Evolutionary conservation across 2,888 invertebrate genomes (phyloP).

Genomic region (Adineta ricciae): DNA sequence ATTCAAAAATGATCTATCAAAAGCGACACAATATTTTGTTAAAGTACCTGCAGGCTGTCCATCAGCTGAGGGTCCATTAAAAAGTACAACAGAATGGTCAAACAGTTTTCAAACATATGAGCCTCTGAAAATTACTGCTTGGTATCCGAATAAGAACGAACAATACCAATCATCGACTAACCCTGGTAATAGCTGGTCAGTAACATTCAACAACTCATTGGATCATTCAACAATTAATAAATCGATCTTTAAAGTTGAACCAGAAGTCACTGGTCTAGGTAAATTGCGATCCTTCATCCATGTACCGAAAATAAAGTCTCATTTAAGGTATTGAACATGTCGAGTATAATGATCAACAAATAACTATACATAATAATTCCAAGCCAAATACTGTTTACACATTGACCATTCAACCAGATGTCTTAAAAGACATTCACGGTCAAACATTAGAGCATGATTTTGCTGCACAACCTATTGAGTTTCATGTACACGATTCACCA

Average conservation of each 20-base stretch:
- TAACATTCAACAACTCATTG: conserved; percentile 18
- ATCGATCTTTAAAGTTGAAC: neutral
- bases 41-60: neutral
- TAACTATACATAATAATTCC: conserved; percentile 17
- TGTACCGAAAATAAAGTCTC: too few species aligned
- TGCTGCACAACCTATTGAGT: neutral
- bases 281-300: neutral
- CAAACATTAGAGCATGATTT: neutral
- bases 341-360: neutral
- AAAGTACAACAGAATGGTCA: neutral
- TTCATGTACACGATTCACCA: conserved; percentile 2
- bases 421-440: conserved; percentile 7
- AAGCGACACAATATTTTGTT: neutral
- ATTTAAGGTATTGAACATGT: neutral
- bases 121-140: neutral
- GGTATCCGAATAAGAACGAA: neutral
- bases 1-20: conserved; percentile 2
- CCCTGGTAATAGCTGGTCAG: neutral
- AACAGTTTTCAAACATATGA: neutral
- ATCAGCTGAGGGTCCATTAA: neutral
- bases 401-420: neutral
- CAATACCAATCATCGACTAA: neutral
- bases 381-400: neutral
- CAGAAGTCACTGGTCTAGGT: neutral
- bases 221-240: conserved; percentile 20